A percentile compares a stretch with the other conserved stretches of the same genome.
Evolutionary conservation across 2,888 invertebrate genomes (phyloP).

Genomic region (Cerceris ruficornis): DNA sequence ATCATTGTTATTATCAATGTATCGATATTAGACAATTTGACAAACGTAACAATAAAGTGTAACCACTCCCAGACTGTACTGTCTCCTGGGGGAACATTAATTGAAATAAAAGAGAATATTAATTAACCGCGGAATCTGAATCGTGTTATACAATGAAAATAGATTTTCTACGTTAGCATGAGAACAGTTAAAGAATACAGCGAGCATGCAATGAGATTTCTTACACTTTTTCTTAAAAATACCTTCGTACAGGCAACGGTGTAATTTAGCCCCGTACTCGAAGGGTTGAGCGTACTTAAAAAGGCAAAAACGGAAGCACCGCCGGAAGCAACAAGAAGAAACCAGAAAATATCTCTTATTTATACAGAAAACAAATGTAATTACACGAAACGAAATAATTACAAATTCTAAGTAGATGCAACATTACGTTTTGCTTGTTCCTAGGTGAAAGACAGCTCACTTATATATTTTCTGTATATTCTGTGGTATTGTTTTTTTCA

Average conservation of each 20-base stretch:
- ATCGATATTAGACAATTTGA: too few species aligned
- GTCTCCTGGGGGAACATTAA: too few species aligned
- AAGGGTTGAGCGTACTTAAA: constrained; percentile 19
- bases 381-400: constrained; percentile 42
- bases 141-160: neutral
- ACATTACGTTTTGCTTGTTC: constrained; percentile 2
- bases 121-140: too few species aligned
- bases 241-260: neutral
- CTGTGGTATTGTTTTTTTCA: too few species aligned
- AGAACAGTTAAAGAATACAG: constrained; percentile 1
- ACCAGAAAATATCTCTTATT: constrained; percentile 37
- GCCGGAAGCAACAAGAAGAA: constrained; percentile 14
- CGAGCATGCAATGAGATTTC: neutral
- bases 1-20: too few species aligned
- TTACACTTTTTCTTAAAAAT: neutral
- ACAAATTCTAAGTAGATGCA: constrained; percentile 9
- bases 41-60: too few species aligned
- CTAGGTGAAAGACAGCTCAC: neutral
- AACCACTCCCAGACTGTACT: too few species aligned
- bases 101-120: too few species aligned
- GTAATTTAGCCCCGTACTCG: constrained; percentile 15
- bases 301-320: constrained; percentile 4
- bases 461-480: too few species aligned
- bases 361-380: constrained; percentile 41
- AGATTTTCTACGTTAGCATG: neutral